These are phyloP conservation scores for Drosophila sp. DNA, from an alignment of 1,140 invertebrate species.

Conservation along the genomic window DNA sequence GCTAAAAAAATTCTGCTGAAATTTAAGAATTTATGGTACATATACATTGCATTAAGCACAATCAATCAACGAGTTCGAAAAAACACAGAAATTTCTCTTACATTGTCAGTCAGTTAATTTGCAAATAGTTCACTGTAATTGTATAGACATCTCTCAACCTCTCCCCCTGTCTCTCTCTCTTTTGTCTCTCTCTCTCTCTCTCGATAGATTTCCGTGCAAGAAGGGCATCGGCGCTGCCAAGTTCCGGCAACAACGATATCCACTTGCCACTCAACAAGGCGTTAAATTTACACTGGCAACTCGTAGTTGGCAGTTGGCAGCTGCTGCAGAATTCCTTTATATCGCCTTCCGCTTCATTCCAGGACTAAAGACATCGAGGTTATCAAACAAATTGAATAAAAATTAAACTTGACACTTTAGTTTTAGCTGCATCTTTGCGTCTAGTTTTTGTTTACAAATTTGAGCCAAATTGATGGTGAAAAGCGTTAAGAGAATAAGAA, in stretches of 20 bases:
- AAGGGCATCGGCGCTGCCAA: constrained; percentile 5
- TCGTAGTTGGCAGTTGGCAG: constrained; percentile 22
- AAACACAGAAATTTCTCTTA: constrained; percentile 5
- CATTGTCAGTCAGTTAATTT: constrained; percentile 59
- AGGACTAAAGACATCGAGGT: neutral
- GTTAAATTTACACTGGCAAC: constrained; percentile 54
- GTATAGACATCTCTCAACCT: constrained; percentile 52
- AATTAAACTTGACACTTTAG: constrained; percentile 60
- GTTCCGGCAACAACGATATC: constrained; percentile 48
- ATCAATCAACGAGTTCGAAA: constrained; percentile 10
- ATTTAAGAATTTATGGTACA: neutral
- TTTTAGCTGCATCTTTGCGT: constrained; percentile 3
- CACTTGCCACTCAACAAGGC: constrained; percentile 57
- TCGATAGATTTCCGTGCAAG: neutral
- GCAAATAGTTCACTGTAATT: constrained; percentile 61
- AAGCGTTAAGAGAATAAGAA: neutral
- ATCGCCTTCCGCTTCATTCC: neutral
- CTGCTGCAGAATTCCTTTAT: constrained; percentile 4
- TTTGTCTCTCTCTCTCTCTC: neutral
- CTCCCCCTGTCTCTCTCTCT: neutral
- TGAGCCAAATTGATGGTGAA: constrained; percentile 1
- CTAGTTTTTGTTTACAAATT: constrained; percentile 4
- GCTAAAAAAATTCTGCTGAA: no score
- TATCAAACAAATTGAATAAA: constrained; percentile 65
- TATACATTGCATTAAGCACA: constrained; percentile 9